Evolutionary conservation across 2,797 vertebrate species (phyloP), one percentile per base, ranked within the genome.

Genomic region (Pipistrellus nathusii): DNA sequence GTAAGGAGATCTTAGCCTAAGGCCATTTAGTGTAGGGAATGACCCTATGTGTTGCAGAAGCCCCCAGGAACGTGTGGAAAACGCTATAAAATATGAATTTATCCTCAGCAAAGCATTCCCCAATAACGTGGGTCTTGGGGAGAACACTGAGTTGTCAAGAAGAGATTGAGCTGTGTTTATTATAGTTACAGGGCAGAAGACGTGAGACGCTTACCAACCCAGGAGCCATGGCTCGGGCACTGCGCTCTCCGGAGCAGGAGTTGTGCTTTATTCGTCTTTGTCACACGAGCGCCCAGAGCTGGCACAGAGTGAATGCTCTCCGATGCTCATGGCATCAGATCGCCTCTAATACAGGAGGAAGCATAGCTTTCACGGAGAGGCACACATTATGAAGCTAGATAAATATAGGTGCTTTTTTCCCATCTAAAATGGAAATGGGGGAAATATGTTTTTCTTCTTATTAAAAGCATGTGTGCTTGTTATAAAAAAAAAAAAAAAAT

Each of bases 181-280:
- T 15, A 13, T 1, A 25, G 75, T 66, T 71, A 21, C 25, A n/a
- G 41, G 23, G 57, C 73, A 87, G 71, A 41, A 77, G 35, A 35
- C 1, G 0, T 4, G 69, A 57, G 71, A 14, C 0, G 4, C 23
- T 32, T 9, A 5, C 20, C 35, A 85, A 35, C 62, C 4, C 0
- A 2, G 23, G 8, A 30, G 13, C 9, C 20, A 27, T 0, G 14
- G 17, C 71, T 5, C 1, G 1, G 10, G 18, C 8, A 2, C 30
- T 0, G 30, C 30, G 20, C 48, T 78, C n/a, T 57, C 38, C 27
- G 6, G 53, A 46, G n/a, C 38, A 4, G 59, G n/a, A 18, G 9
- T 3, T 2, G 32, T 3, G 75, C 69, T 30, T 13, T 46, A 5
- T 51, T n/a, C 25, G 3, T 48, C 27, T 41, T 71, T 32, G n/a